Base-by-base conservation (phyloP, 2,888 invertebrate species). In the Odontocerum albicorne region DNA sequence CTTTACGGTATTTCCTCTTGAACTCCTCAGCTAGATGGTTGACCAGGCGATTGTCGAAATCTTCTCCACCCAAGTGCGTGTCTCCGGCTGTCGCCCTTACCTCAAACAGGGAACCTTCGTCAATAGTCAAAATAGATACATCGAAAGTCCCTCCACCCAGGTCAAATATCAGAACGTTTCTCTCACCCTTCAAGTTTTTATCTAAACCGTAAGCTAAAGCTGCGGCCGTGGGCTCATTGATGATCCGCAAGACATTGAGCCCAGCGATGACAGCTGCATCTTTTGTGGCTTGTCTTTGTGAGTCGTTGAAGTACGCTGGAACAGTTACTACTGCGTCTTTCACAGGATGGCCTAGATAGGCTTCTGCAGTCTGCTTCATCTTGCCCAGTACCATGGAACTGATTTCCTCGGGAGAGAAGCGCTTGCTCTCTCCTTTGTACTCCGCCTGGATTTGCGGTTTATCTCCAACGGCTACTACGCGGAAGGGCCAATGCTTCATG, bases 401-500 rank as follows among this genome's bases (percentile, higher is more conserved):
- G 66, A 87, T 74, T 69, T 87, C 87, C 68, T 87, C 87, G 0
- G 87, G 86, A 31, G 82, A 79, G 66, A 87, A 87, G 56, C 68
- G 72, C 66, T 87, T 87, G 22, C 62, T 64, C 66, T 85, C 84
- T 0, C 84, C 85, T 62, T 84, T 85, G 70, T 82, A 84, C 63
- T 85, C 83, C 1, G 86, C 81, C 65, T 82, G 79, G 49, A 87
- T 83, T 67, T 85, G 86, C 1, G 86, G 86, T 64, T 86, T 87
- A 35, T 84, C 79, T 40, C 73, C 70, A 46, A 86, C 86, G 64
- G 71, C 85, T 58, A 85, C 67, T 4, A 85, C 67, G 3, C 81
- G 81, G 72, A 93, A 92, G 1, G 92, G 90, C 92, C 92, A 92
- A 64, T 87, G 86, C 65, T 88, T 88, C 79, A 89, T 85, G 69